phyloP scores from a whole-genome alignment of 2,797 vertebrate species.

The Tinamus major region DNA sequence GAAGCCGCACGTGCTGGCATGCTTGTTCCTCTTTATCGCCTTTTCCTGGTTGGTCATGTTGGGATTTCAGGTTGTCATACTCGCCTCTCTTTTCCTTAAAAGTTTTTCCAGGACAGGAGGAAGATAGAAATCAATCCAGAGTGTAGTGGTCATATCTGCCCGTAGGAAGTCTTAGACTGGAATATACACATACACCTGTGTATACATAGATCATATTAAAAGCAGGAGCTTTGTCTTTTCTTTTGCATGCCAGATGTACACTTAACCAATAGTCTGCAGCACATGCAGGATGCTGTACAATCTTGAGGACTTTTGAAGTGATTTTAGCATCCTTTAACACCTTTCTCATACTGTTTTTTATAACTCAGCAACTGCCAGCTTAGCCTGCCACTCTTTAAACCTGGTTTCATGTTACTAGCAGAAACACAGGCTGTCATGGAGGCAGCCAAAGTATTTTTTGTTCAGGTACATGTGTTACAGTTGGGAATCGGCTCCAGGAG shows the following conservation, averaged over 20 bases:
- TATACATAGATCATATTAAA: neutral
- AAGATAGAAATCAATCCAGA: neutral
- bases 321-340: neutral
- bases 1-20: neutral
- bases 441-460: slow-evolving; percentile 13
- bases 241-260: neutral
- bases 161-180: neutral
- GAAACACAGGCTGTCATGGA: neutral
- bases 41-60: neutral
- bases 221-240: neutral
- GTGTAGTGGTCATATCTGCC: neutral
- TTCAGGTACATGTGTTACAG: slow-evolving; percentile 45
- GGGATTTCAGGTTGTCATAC: neutral
- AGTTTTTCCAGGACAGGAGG: neutral
- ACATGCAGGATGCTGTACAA: neutral
- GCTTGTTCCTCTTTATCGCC: neutral
- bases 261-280: neutral
- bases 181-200: neutral
- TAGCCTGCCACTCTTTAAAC: neutral
- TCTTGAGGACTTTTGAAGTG: neutral
- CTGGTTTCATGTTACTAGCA: neutral
- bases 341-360: neutral
- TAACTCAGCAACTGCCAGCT: neutral
- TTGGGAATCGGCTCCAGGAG: slow-evolving; percentile 39
- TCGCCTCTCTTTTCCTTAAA: neutral